These are phyloP conservation scores for Cyphomyrmex costatus DNA, from an alignment of 1,140 invertebrate genomes.

Conservation along the genomic window DNA sequence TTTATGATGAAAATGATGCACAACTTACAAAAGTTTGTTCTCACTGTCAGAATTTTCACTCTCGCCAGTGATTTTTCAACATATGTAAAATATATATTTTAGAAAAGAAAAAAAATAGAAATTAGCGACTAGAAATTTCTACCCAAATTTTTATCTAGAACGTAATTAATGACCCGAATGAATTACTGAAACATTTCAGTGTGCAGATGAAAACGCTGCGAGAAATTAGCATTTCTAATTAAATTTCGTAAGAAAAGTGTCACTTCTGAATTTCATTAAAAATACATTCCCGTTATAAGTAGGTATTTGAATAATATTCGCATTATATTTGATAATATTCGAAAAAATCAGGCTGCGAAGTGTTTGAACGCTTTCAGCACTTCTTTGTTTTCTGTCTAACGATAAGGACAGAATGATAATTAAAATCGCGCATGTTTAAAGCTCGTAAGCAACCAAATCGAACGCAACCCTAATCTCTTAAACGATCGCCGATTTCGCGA, in stretches of 20 bases:
- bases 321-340: not conserved
- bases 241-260: not conserved
- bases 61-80: conserved; percentile 1
- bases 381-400: no score
- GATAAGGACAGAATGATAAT: no score
- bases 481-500: conserved; percentile 27
- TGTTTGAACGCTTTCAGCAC: no score
- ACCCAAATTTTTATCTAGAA: not conserved
- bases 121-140: conserved; percentile 1
- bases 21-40: not conserved
- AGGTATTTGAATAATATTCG: not conserved
- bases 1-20: not conserved
- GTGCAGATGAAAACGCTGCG: conserved; percentile 11
- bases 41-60: not conserved
- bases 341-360: no score
- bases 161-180: not conserved
- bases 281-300: not conserved
- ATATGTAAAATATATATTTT: not conserved
- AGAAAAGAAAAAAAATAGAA: not conserved
- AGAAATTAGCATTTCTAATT: conserved; percentile 30
- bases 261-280: not conserved
- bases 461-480: not conserved
- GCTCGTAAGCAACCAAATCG: no score
- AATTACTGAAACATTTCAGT: conserved; percentile 1
- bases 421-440: no score